phyloP scores from a whole-genome alignment of 2,888 invertebrate species.

The Adelphocoris suturalis region DNA sequence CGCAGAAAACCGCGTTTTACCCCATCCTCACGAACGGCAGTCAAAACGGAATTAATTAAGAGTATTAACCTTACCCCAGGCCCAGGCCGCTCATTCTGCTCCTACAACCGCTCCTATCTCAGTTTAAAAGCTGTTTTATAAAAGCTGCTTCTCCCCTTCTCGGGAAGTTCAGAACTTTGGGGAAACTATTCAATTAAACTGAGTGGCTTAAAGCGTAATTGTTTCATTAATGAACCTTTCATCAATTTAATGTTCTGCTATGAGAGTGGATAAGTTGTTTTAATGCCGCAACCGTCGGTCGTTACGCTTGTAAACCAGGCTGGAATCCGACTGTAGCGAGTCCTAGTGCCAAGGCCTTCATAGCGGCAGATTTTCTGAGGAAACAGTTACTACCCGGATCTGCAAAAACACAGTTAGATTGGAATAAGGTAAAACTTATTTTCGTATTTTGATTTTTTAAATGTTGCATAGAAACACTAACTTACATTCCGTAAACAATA shows the following conservation, averaged over 20 bases:
- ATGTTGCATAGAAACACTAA: no score
- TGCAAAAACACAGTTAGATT: no score
- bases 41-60: slow-evolving; percentile 39
- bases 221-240: slow-evolving; percentile 51
- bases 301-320: background rate
- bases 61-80: slow-evolving; percentile 4
- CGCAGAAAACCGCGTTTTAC: slow-evolving; percentile 27
- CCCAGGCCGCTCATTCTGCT: slow-evolving; percentile 13
- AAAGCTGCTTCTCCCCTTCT: slow-evolving; percentile 1
- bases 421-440: no score
- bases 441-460: no score
- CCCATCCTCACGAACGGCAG: slow-evolving; percentile 2
- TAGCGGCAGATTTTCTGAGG: no score
- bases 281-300: slow-evolving; percentile 8
- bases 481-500: no score
- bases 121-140: slow-evolving; percentile 39
- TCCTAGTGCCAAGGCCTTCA: background rate
- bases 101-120: slow-evolving; percentile 36
- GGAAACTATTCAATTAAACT: slow-evolving; percentile 57
- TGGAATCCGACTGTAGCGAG: background rate
- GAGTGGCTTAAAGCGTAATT: slow-evolving; percentile 38
- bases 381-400: no score
- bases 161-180: background rate
- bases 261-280: slow-evolving; percentile 14
- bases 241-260: slow-evolving; percentile 40